Evolutionary conservation across 1,140 invertebrate species (phyloP).

Genomic region (Cotesia glomerata): DNA sequence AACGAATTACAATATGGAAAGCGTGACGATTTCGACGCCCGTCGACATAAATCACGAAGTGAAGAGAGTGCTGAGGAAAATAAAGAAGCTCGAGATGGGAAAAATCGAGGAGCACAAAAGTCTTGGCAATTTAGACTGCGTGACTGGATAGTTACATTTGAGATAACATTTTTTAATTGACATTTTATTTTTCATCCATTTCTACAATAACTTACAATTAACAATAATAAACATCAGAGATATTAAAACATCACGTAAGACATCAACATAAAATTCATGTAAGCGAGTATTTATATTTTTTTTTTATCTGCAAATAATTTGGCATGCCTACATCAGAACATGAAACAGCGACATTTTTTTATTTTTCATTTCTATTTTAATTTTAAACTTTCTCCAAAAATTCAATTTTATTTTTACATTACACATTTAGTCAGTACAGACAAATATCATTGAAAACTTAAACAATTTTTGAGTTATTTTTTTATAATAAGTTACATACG

Average conservation of each 20-base stretch:
- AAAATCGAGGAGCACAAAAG: not conserved
- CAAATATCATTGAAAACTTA: no score
- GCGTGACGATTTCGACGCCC: conserved; percentile 49
- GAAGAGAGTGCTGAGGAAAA: conserved; percentile 33
- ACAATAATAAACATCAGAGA: no score
- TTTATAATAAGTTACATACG: no score
- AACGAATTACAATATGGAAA: conserved; percentile 50
- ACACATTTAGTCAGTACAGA: no score
- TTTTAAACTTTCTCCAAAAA: not conserved
- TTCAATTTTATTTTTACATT: not conserved
- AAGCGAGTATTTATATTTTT: not conserved
- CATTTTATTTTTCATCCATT: no score
- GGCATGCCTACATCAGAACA: not conserved
- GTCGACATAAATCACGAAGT: conserved; percentile 51
- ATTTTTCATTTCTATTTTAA: not conserved
- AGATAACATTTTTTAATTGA: no score
- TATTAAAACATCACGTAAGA: no score
- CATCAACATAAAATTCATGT: no score
- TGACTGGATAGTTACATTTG: not conserved
- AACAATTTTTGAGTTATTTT: no score
- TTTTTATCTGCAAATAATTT: no score
- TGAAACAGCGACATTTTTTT: not conserved
- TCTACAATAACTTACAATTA: no score
- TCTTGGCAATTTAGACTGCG: not conserved
- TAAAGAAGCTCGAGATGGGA: conserved; percentile 22